These are phyloP conservation scores for Metopia argyrocephala DNA, from an alignment of 2,888 invertebrate genomes.

Conservation along the genomic window DNA sequence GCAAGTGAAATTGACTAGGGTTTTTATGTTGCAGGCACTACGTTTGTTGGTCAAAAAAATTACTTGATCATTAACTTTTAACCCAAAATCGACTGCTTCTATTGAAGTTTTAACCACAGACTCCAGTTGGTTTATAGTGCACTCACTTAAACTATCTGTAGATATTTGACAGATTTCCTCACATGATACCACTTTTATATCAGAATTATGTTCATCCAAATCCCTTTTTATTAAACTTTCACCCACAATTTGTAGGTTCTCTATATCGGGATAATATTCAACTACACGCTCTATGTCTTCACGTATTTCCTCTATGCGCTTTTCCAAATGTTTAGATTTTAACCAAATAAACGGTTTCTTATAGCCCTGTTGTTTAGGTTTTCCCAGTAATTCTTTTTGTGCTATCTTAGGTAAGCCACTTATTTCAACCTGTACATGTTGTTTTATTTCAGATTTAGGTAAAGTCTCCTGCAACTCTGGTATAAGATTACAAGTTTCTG, in stretches of 20 bases:
- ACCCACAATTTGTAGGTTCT: constrained; percentile 70
- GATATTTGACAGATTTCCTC: constrained; percentile 66
- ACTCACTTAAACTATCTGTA: constrained; percentile 36
- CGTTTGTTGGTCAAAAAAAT: constrained; percentile 26
- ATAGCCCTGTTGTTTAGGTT: constrained; percentile 24
- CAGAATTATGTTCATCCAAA: constrained; percentile 19
- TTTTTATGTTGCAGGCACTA: constrained; percentile 48
- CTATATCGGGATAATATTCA: constrained; percentile 69
- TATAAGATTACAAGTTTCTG: constrained; percentile 38
- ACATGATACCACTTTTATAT: constrained; percentile 56
- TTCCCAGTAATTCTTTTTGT: constrained; percentile 70
- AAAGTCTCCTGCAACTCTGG: constrained; percentile 69
- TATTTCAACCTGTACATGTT: constrained; percentile 66
- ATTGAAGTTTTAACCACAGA: not conserved
- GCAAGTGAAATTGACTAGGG: constrained; percentile 66
- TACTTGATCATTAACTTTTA: constrained; percentile 69
- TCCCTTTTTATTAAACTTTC: constrained; percentile 32
- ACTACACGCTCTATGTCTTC: constrained; percentile 69
- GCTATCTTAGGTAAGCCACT: constrained; percentile 67
- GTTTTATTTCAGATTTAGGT: constrained; percentile 66
- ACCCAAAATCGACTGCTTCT: constrained; percentile 62
- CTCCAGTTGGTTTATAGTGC: not conserved
- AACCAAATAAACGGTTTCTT: constrained; percentile 66
- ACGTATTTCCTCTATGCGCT: constrained; percentile 59
- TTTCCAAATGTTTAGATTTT: constrained; percentile 67